Evolutionary conservation across 2,113 vertebrate genomes (phyloP).

Genomic region (Passer montanus): DNA sequence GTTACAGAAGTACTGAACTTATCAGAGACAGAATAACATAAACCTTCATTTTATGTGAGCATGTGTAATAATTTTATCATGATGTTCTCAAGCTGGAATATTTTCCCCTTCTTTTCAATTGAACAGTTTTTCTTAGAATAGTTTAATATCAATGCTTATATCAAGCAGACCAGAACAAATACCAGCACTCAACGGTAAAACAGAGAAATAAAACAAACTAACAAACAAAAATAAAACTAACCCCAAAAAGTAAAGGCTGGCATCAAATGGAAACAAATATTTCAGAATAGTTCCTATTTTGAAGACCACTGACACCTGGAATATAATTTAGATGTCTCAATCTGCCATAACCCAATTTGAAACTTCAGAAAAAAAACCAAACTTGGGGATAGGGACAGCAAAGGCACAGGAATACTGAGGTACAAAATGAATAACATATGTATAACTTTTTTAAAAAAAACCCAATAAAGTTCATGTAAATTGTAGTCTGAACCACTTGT

Average conservation of each 20-base stretch:
- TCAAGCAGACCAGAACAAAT: background rate
- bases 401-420: background rate
- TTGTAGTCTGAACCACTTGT: background rate
- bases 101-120: background rate
- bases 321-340: background rate
- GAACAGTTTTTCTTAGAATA: background rate
- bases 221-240: background rate
- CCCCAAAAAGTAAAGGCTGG: fast-evolving
- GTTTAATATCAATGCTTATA: background rate
- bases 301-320: background rate
- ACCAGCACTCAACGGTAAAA: background rate
- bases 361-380: background rate
- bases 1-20: background rate
- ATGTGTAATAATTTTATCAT: background rate
- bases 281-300: background rate
- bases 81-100: background rate
- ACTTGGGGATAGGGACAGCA: background rate
- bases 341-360: background rate
- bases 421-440: background rate
- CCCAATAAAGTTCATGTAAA: too few species aligned
- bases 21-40: background rate
- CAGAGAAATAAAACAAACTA: background rate
- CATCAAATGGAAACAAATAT: background rate
- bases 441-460: fast-evolving
- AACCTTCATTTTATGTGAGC: background rate